These are phyloP conservation scores for Volucella zonaria DNA, from an alignment of 2,888 invertebrate genomes.

Conservation along the genomic window DNA sequence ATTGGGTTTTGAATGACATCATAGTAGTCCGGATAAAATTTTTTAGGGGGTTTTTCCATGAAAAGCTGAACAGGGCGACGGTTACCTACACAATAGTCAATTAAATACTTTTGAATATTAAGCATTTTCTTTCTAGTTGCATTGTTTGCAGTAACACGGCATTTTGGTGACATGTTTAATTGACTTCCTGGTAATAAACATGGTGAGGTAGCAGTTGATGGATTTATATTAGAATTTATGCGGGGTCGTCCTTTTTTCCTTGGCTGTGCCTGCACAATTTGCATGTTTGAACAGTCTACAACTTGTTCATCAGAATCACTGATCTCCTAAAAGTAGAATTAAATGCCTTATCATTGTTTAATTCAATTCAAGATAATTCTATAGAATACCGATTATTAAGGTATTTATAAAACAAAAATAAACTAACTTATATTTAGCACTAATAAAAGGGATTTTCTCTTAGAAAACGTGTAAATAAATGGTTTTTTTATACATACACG, in stretches of 20 bases:
- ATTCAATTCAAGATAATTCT: too few relatives aligned
- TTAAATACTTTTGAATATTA: conserved; percentile 89
- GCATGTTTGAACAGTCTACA: conserved; percentile 60
- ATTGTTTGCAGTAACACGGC: conserved; percentile 79
- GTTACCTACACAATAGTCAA: conserved; percentile 89
- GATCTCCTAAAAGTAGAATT: conserved; percentile 56
- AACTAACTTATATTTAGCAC: conserved; percentile 11
- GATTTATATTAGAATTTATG: conserved; percentile 77
- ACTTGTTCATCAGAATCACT: conserved; percentile 75
- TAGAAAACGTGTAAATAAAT: too few relatives aligned
- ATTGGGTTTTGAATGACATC: conserved; percentile 96
- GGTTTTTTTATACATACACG: too few relatives aligned
- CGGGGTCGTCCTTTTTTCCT: conserved; percentile 81
- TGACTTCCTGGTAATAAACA: conserved; percentile 51
- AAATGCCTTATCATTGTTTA: too few relatives aligned
- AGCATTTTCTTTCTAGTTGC: conserved; percentile 90
- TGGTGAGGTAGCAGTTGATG: conserved; percentile 76
- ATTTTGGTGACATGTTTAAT: conserved; percentile 78
- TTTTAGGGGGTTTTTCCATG: conserved; percentile 97
- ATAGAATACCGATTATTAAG: conserved; percentile 1
- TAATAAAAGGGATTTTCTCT: not conserved
- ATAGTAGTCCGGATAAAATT: conserved; percentile 97
- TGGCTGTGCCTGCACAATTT: conserved; percentile 77
- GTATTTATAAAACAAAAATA: not conserved
- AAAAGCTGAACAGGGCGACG: conserved; percentile 95